phyloP scores from a whole-genome alignment of 2,888 invertebrate genomes.

The Oscheius sp. region DNA sequence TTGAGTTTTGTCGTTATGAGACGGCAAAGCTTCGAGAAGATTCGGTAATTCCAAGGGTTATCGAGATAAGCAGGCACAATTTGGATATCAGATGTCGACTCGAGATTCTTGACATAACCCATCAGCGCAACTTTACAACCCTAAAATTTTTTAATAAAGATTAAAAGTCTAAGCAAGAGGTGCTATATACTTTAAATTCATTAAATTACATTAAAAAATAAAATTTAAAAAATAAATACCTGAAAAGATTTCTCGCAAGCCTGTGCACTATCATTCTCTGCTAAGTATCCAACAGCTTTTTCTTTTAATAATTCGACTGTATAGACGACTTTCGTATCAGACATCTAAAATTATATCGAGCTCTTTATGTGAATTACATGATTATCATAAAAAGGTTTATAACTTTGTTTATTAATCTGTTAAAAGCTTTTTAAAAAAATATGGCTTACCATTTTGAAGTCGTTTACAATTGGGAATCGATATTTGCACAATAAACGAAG shows the following conservation, averaged over 20 bases:
- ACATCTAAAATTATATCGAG: slow-evolving; percentile 24
- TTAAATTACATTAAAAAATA: slow-evolving; percentile 29
- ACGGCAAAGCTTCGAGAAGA: slow-evolving; percentile 15
- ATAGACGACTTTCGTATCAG: slow-evolving; percentile 3
- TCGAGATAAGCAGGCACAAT: slow-evolving; percentile 18
- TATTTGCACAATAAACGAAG: slow-evolving; percentile 3
- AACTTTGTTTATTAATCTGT: slow-evolving; percentile 28
- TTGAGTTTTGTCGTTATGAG: background rate
- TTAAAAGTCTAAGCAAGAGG: slow-evolving; percentile 30
- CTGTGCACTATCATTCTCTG: slow-evolving; percentile 18
- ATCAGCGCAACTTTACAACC: slow-evolving; percentile 24
- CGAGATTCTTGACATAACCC: slow-evolving; percentile 28
- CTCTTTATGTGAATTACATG: slow-evolving; percentile 31
- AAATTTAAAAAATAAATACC: slow-evolving; percentile 23
- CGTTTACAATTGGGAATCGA: background rate
- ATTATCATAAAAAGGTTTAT: slow-evolving; percentile 31
- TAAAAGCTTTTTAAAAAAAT: slow-evolving; percentile 3
- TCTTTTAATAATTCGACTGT: slow-evolving; percentile 16
- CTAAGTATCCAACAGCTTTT: slow-evolving; percentile 15
- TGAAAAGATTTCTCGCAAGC: slow-evolving; percentile 22
- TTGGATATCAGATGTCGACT: slow-evolving; percentile 7
- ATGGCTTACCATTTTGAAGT: slow-evolving; percentile 25
- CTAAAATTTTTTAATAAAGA: slow-evolving; percentile 29
- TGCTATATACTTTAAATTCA: slow-evolving; percentile 25
- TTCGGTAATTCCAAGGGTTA: slow-evolving; percentile 22